Evolutionary conservation across 2,888 invertebrate species (phyloP), one percentile per base, ranked within the genome.

Genomic region (Drosophila incognita): DNA sequence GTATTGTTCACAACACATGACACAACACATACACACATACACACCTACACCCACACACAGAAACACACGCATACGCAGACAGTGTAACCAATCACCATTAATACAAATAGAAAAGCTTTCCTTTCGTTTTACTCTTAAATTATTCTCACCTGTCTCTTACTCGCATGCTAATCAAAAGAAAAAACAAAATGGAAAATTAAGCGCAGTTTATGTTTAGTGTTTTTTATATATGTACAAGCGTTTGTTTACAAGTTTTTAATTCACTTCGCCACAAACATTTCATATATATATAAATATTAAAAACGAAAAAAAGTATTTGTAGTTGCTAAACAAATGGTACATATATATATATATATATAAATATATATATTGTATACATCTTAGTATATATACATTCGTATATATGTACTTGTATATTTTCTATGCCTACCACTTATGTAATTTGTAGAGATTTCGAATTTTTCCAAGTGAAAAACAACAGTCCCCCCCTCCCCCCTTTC

Each of bases 401-500:
- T 77, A 88, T 90, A 90, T 77, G 89, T 90, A 90, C 80, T 89
- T 90, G 90, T 87, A 87, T 87, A 87, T 87, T 87, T 87, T 87
- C 87, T 87, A 87, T 90, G 90, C 87, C 87, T 87, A 87, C 88
- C 85, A 86, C 90, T 90, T 88, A 86, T 89, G 87, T 90, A 86
- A 87, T 82, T 89, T 87, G 87, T 83, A 86, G 90, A 90, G 74
- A 90, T 82, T 91, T 87, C 82, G 78, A 86, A 76, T 79, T 90
- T 91, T 89, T 81, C 82, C 70, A 79, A 72, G 71, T 71, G 69
- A 81, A 81, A 81, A 56, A 48, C 46, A 21, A 40, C 18, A 8
- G n/a, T 11, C 15, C 13, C 46, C 21, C 1, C n/a, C 18, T 10
- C 24, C 24, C 38, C 59, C 52, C 60, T 24, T 49, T 40, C 40